Base-by-base conservation (phyloP, 2,113 vertebrate genomes). In the Eonycteris spelaea region DNA sequence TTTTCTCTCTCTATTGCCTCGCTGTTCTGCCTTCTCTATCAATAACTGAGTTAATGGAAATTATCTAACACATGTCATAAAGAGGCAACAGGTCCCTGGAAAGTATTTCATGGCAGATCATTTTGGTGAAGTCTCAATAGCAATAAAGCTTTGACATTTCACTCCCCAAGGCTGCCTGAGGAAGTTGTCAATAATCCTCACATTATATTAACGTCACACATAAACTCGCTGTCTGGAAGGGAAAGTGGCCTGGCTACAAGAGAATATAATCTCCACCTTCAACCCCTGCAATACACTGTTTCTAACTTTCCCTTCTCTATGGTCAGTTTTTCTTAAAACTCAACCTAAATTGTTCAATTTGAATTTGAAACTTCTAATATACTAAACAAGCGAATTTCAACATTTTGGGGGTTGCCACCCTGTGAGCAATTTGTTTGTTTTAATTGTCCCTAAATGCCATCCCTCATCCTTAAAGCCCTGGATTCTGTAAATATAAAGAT, bases 131-230 rank as follows among this genome's bases (percentile, higher is more conserved):
- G 26, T 28, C 65, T 35, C 28, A 30, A 51, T 57, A 65, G 33
- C 78, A 86, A 65, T 28, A 77, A 65, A 93, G 68, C 74, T 84
- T 43, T 63, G 94, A 89, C 84, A 38, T 87, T 71, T 70, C 59
- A 53, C 40, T 30, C 74, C 68, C 74, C 57, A 77, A 71, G 45
- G 33, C 21, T 40, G 43, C 55, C 75, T 80, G 59, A 77, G 86
- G 96, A 97, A 80, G 82, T 19, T 68, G 90, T 91, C 82, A 57
- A 68, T 78, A 78, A 86, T 35, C 59, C 79, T 89, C 68, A 33
- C 14, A 57, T 38, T 57, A 22, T 40, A 83, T 59, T 18, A 85
- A 80, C 3, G 1, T 73, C 84, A 77, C 21, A 59, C 13, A 85
- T 26, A 90, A 84, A 89, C 7, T 16, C 0, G 35, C 21, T 65